Evolutionary conservation across 1,140 invertebrate species (phyloP).

Genomic region (Reticulitermes speratus): DNA sequence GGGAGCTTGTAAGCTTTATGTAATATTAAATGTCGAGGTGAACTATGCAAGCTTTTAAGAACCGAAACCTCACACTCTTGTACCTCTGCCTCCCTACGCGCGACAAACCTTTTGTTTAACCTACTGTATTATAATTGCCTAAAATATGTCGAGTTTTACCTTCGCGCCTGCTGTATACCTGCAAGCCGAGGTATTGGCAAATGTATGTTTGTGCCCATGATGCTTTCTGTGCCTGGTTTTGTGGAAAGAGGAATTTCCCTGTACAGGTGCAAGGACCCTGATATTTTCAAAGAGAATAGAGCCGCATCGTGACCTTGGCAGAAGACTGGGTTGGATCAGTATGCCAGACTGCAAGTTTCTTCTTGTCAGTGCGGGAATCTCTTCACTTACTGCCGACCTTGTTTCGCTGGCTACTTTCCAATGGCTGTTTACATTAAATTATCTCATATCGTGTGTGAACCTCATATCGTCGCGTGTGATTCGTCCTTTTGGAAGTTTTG

Average conservation of each 20-base stretch:
- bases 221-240: not conserved
- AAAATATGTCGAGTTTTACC: too few species aligned
- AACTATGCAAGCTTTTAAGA: too few species aligned
- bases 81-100: too few species aligned
- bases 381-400: not conserved
- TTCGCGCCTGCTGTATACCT: too few species aligned
- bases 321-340: not conserved
- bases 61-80: too few species aligned
- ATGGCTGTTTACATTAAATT: not conserved
- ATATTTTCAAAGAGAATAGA: not conserved
- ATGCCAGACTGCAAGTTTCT: conserved; percentile 4
- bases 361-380: not conserved
- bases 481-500: too few species aligned
- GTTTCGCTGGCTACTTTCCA: not conserved
- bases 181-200: too few species aligned
- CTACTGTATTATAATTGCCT: too few species aligned
- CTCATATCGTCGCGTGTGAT: not conserved
- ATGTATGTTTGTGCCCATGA: too few species aligned
- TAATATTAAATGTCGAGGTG: too few species aligned
- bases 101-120: too few species aligned
- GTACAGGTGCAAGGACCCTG: not conserved
- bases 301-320: not conserved
- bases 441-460: not conserved
- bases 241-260: not conserved
- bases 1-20: too few species aligned